phyloP scores from a whole-genome alignment of 2,888 invertebrate genomes.

The Orthosia cruda region DNA sequence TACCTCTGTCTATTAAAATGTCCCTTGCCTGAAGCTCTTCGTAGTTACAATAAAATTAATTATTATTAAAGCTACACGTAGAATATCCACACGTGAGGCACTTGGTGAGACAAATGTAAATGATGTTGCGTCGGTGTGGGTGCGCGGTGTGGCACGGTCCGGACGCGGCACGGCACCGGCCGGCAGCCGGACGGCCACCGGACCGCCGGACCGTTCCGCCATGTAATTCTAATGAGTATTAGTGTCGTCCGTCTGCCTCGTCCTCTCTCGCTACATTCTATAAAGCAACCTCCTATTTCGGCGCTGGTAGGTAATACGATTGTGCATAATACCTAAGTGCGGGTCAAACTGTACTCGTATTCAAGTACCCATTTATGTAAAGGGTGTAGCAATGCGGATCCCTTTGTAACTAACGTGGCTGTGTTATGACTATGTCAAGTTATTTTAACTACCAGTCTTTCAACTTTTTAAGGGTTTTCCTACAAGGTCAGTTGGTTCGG shows the following conservation, averaged over 20 bases:
- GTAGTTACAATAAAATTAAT: conserved; percentile 30
- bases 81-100: conserved; percentile 28
- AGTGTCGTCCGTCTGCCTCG: conserved; percentile 85
- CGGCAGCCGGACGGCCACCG: conserved; percentile 24
- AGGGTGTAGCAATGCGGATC: conserved; percentile 47
- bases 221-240: conserved; percentile 92
- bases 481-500: background rate
- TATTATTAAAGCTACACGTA: conserved; percentile 37
- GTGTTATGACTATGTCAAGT: conserved; percentile 38
- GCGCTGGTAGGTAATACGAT: conserved; percentile 76
- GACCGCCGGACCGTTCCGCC: conserved; percentile 81
- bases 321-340: conserved; percentile 72
- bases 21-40: background rate
- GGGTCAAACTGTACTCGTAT: conserved; percentile 64
- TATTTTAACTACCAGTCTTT: conserved; percentile 43
- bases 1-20: background rate
- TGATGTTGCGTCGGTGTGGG: conserved; percentile 44
- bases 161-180: conserved; percentile 44
- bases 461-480: conserved; percentile 12
- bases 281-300: conserved; percentile 76
- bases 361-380: conserved; percentile 62
- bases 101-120: conserved; percentile 63
- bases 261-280: conserved; percentile 73
- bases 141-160: conserved; percentile 43
- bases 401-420: conserved; percentile 41